A percentile compares a stretch with the other conserved stretches of the same genome.
phyloP scores from a whole-genome alignment of 2,888 invertebrate species.

The Suillia variegata region DNA sequence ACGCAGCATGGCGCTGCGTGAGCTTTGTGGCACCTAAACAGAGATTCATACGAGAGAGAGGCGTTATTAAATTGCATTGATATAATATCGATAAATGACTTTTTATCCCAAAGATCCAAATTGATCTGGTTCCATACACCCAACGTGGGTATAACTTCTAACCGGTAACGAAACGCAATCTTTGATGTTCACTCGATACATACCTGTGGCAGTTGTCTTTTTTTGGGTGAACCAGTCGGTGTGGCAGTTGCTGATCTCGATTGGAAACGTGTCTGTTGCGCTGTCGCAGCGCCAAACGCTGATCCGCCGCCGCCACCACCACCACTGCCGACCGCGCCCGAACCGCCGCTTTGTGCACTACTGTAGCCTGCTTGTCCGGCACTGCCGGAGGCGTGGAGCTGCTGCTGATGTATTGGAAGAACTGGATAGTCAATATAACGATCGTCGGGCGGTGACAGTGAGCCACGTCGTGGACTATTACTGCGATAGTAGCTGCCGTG shows the following conservation, averaged over 20 bases:
- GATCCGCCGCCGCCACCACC: conserved; percentile 20
- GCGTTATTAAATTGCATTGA: neutral
- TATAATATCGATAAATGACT: too few species aligned
- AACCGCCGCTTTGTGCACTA: neutral
- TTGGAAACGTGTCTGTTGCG: conserved; percentile 70
- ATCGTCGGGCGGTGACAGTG: conserved; percentile 62
- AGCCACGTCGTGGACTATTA: conserved; percentile 75
- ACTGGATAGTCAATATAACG: conserved; percentile 61
- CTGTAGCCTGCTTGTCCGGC: conserved; percentile 22
- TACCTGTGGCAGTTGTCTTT: conserved; percentile 95
- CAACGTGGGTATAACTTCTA: too few species aligned
- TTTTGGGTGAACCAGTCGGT: conserved; percentile 94
- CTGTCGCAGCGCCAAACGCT: conserved; percentile 33
- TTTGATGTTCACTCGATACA: too few species aligned
- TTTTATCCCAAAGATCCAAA: too few species aligned
- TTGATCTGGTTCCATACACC: too few species aligned
- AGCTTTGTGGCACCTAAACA: conserved; percentile 73
- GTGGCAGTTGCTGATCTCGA: conserved; percentile 90
- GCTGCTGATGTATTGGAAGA: conserved; percentile 58
- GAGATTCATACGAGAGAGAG: neutral
- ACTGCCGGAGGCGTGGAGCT: conserved; percentile 35
- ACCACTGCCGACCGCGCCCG: conserved; percentile 12
- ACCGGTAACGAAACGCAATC: too few species aligned
- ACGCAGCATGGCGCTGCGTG: conserved; percentile 60
- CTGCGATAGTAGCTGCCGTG: conserved; percentile 63